These are phyloP conservation scores for Polydrusus cervinus DNA, from an alignment of 2,888 invertebrate species.

Conservation along the genomic window DNA sequence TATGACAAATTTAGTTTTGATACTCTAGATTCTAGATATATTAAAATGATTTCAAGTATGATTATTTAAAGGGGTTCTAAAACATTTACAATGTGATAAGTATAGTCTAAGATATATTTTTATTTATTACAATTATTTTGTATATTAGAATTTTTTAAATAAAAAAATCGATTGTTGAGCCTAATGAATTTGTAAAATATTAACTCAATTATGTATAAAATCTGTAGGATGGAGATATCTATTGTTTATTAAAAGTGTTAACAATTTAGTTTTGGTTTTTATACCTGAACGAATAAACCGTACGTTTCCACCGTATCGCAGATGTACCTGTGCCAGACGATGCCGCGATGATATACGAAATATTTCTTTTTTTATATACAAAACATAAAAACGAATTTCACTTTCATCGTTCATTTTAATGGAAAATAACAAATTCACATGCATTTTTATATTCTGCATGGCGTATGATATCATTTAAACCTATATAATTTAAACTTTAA, in stretches of 20 bases:
- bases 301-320: too few relatives aligned
- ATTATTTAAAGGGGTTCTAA: not conserved
- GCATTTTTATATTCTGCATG: too few relatives aligned
- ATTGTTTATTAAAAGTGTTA: constrained; percentile 27
- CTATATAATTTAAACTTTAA: too few relatives aligned
- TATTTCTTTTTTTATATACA: too few relatives aligned
- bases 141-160: constrained; percentile 31
- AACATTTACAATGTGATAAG: constrained; percentile 34
- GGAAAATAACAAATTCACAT: too few relatives aligned
- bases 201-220: not conserved
- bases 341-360: too few relatives aligned
- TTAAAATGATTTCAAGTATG: not conserved
- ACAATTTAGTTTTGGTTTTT: constrained; percentile 6
- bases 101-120: constrained; percentile 20
- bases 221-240: constrained; percentile 3
- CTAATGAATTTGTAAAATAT: constrained; percentile 17
- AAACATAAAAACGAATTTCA: too few relatives aligned
- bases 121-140: constrained; percentile 32
- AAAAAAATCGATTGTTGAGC: constrained; percentile 10
- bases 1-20: not conserved
- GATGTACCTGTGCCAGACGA: too few relatives aligned
- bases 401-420: too few relatives aligned
- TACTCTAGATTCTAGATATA: constrained; percentile 8
- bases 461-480: too few relatives aligned
- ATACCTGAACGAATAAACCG: not conserved